These are phyloP conservation scores for Baronia brevicornis DNA, from an alignment of 2,888 invertebrate genomes.

Conservation along the genomic window DNA sequence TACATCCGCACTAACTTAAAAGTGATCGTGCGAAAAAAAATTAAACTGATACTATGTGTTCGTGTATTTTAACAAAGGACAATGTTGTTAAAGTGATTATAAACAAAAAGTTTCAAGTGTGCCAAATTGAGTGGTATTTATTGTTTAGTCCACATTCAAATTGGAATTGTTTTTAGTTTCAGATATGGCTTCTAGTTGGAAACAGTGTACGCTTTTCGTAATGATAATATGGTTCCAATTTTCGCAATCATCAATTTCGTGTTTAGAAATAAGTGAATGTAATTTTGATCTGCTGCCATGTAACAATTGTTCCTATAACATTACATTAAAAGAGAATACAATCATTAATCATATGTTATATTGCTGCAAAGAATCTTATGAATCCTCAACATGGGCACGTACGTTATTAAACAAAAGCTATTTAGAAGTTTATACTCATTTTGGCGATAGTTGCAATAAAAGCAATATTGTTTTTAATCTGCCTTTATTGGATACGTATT, in stretches of 20 bases:
- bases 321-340: conserved; percentile 46
- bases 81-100: conserved; percentile 40
- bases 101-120: conserved; percentile 39
- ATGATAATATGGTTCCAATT: conserved; percentile 53
- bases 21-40: conserved; percentile 48
- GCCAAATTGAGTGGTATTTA: conserved; percentile 44
- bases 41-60: conserved; percentile 45
- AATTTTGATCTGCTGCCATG: conserved; percentile 38
- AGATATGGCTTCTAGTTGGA: conserved; percentile 57
- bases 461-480: conserved; percentile 40
- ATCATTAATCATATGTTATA: conserved; percentile 37
- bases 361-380: conserved; percentile 45
- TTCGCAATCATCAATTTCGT: conserved; percentile 43
- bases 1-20: conserved; percentile 34
- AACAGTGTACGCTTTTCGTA: conserved; percentile 48
- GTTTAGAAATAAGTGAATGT: conserved; percentile 46
- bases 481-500: conserved; percentile 43
- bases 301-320: conserved; percentile 51
- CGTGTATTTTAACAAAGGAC: conserved; percentile 33
- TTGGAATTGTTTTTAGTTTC: conserved; percentile 21
- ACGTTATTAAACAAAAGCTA: conserved; percentile 50
- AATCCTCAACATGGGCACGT: conserved; percentile 32
- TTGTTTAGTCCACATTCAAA: conserved; percentile 60
- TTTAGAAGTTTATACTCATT: conserved; percentile 38
- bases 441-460: conserved; percentile 40